Evolutionary conservation across 1,140 invertebrate species (phyloP).

Genomic region (Microplitis mediator): DNA sequence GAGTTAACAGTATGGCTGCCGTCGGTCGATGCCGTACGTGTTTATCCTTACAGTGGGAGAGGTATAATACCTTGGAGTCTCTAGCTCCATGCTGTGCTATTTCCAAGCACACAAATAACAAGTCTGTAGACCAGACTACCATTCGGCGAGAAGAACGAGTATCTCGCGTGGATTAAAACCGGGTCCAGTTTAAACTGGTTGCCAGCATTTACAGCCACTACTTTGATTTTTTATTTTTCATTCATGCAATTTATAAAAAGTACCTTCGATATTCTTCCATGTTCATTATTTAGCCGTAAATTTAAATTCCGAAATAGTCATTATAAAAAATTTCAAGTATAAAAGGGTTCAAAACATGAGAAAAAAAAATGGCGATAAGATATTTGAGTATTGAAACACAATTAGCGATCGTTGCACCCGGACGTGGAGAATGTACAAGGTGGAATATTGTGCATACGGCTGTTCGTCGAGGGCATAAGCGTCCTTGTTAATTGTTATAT

Average conservation of each 20-base stretch:
- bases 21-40: conserved; percentile 44
- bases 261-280: too few relatives aligned
- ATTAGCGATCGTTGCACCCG: conserved; percentile 1
- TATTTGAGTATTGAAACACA: not conserved
- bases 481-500: conserved; percentile 1
- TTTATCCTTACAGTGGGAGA: conserved; percentile 17
- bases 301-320: not conserved
- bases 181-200: too few relatives aligned
- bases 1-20: conserved; percentile 41
- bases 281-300: too few relatives aligned
- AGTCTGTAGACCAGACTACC: not conserved
- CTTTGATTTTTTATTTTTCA: too few relatives aligned
- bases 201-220: too few relatives aligned
- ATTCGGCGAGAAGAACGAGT: conserved; percentile 24
- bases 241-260: too few relatives aligned
- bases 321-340: not conserved
- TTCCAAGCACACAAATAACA: not conserved
- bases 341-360: not conserved
- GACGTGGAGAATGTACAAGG: conserved; percentile 3
- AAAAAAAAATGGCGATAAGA: not conserved
- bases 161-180: not conserved
- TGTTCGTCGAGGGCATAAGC: not conserved
- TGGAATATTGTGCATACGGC: not conserved
- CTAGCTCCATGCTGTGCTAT: not conserved
- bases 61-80: conserved; percentile 24